Evolutionary conservation across 35 echinoderm and acorn worm genomes (phyloP).

Genomic region (Chiridota heheva): DNA sequence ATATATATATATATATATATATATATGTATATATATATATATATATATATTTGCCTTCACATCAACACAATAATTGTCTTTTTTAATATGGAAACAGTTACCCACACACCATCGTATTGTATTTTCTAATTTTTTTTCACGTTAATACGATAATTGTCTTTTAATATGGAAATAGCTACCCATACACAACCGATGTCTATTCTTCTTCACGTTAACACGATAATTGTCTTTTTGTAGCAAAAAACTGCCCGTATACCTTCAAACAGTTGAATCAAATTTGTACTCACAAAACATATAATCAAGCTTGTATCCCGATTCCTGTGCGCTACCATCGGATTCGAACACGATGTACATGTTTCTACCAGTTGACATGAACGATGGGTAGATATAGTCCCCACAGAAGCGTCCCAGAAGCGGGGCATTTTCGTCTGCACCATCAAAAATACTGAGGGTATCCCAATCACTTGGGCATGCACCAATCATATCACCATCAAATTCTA

Average conservation of each 20-base stretch:
- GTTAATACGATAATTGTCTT: not conserved
- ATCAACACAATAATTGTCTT: too few species aligned
- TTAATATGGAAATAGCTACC: not conserved
- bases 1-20: too few species aligned
- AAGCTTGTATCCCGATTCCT: constrained; percentile 43
- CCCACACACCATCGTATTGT: not conserved
- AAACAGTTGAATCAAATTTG: too few species aligned
- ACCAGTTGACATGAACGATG: constrained; percentile 3
- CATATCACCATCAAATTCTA: constrained; percentile 28
- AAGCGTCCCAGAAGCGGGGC: not conserved
- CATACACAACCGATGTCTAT: not conserved
- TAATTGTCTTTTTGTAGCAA: too few species aligned
- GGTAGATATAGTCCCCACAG: constrained; percentile 37
- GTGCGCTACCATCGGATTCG: constrained; percentile 26
- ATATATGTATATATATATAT: too few species aligned
- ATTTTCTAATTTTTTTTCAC: not conserved
- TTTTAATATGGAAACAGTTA: too few species aligned
- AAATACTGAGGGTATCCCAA: constrained; percentile 46
- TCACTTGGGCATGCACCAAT: constrained; percentile 25
- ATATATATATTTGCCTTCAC: too few species aligned
- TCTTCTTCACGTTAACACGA: not conserved
- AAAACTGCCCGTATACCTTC: too few species aligned
- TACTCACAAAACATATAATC: constrained; percentile 26
- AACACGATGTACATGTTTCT: constrained; percentile 28
- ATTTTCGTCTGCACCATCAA: constrained; percentile 7